Base-by-base conservation (phyloP, 2,113 vertebrate species). In the Acanthochromis polyacanthus region DNA sequence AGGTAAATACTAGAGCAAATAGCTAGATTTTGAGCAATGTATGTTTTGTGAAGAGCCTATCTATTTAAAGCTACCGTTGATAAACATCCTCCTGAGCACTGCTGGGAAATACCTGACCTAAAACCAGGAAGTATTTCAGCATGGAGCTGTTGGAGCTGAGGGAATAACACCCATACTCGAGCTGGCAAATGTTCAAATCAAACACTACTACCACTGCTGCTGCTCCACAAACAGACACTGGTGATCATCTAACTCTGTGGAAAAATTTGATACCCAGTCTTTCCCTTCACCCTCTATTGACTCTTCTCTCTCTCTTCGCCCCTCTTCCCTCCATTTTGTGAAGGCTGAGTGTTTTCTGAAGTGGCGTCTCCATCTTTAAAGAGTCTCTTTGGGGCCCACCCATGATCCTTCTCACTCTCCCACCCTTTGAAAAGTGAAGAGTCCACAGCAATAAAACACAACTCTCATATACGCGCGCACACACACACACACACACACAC, bases 361-460 rank as follows among this genome's bases (percentile, higher is more conserved):
- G 92, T 83, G 88, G 76, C 23, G 77, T 84, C 78, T 83, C 80
- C 84, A 80, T 85, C 83, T 80, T 71, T 63, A 67, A 88, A 80
- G 84, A 79, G 61, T 88, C 69, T 86, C 79, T 80, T 65, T 73
- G 71, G 80, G 80, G 85, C 90, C 90, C 86, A 88, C 84, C 91
- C 86, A 81, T 89, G 85, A 83, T 83, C 83, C 61, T 56, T 66
- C 75, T 76, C 52, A 65, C 72, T 64, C 85, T 75, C 62, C 68
- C 71, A 28, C 56, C 66, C 68, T 87, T 83, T 80, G 64, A 82
- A 88, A 91, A 90, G 71, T 63, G 75, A 86, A 64, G 74, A 80
- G 75, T 79, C 73, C 58, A 56, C 61, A 66, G 66, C 67, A 78
- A 81, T 87, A 88, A 88, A 88, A 77, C 50, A 52, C 40, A 10